Percentiles rank a stretch among this genome's conserved stretches.
Evolutionary conservation across 2,888 invertebrate genomes (phyloP).

Genomic region (Lysandra coridon): DNA sequence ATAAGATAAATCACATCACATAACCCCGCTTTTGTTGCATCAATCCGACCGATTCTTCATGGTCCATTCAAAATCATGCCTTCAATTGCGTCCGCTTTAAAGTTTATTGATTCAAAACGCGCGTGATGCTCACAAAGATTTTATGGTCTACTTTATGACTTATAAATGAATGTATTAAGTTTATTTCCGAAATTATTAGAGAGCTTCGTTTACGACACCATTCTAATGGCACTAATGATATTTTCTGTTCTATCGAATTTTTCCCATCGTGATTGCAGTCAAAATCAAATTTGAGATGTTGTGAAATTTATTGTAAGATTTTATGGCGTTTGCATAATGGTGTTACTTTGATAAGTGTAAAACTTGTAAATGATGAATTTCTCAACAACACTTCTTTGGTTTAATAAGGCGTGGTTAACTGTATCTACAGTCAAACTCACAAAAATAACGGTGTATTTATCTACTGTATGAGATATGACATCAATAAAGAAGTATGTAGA

Average conservation of each 20-base stretch:
- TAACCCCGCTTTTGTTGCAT: constrained; percentile 44
- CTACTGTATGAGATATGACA: not conserved
- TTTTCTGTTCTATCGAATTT: constrained; percentile 31
- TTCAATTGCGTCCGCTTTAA: constrained; percentile 72
- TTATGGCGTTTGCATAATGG: not conserved
- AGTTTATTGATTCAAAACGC: constrained; percentile 66
- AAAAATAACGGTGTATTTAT: constrained; percentile 7
- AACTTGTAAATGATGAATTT: not conserved
- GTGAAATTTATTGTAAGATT: not conserved
- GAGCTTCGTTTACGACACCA: constrained; percentile 69
- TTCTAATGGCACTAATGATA: constrained; percentile 48
- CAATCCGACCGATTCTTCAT: constrained; percentile 71
- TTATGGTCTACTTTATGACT: constrained; percentile 74
- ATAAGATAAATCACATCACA: constrained; percentile 18
- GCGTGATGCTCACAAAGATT: constrained; percentile 69
- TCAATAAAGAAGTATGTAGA: not conserved
- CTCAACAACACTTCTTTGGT: not conserved
- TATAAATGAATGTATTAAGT: constrained; percentile 75
- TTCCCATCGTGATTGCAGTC: constrained; percentile 4
- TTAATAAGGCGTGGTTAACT: not conserved
- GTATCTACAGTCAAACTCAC: not conserved
- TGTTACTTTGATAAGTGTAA: constrained; percentile 8
- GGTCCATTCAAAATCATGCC: constrained; percentile 63
- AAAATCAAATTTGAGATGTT: constrained; percentile 9
- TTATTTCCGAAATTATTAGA: constrained; percentile 56